Percentiles rank a stretch among this genome's conserved stretches.
These are phyloP conservation scores for Leptopterna dolabrata DNA, from an alignment of 2,888 invertebrate species.

Conservation along the genomic window DNA sequence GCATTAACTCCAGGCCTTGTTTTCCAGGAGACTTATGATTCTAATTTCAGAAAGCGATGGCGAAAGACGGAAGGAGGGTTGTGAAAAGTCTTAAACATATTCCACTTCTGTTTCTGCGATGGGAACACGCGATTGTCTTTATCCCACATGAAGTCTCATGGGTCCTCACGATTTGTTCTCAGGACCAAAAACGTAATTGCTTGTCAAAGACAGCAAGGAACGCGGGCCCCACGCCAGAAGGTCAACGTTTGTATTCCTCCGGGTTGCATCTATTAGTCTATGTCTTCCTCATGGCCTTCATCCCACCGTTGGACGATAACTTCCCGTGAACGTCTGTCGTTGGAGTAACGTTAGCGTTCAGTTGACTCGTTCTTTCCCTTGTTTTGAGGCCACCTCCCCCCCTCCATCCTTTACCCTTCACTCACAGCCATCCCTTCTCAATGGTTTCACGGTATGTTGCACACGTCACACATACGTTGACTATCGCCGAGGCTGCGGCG, in stretches of 20 bases:
- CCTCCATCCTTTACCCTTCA: neutral
- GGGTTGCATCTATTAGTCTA: constrained; percentile 26
- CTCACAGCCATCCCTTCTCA: neutral
- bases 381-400: neutral
- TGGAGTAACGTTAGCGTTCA: neutral
- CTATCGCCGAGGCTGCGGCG: neutral
- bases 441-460: constrained; percentile 29
- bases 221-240: neutral
- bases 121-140: neutral
- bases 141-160: neutral
- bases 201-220: constrained; percentile 24
- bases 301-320: neutral
- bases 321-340: neutral
- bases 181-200: constrained; percentile 40
- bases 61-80: neutral
- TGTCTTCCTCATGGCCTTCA: constrained; percentile 2
- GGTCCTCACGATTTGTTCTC: constrained; percentile 35
- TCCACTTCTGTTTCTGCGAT: neutral
- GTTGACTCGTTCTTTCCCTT: neutral
- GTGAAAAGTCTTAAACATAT: constrained; percentile 4
- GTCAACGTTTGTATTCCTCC: constrained; percentile 32
- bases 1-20: constrained; percentile 45
- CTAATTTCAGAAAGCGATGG: constrained; percentile 25
- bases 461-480: constrained; percentile 46
- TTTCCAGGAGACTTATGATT: constrained; percentile 52